These are phyloP conservation scores for Rhynchonycteris naso DNA, from an alignment of 2,797 vertebrate genomes.

Conservation along the genomic window DNA sequence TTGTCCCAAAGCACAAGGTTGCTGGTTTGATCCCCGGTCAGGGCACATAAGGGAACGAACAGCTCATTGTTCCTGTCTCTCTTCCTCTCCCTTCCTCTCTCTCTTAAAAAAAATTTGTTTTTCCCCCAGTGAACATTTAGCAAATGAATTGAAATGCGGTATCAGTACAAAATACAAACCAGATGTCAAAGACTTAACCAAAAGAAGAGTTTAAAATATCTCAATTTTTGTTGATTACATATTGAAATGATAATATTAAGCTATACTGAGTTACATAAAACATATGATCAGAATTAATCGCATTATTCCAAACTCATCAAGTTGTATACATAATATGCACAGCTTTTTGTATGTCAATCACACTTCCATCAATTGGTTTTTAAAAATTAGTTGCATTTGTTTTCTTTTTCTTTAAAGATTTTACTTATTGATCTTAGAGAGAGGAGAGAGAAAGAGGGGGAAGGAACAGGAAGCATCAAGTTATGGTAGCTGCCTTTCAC, in stretches of 20 bases:
- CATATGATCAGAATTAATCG: background rate
- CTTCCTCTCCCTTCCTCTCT: too few species aligned
- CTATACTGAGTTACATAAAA: background rate
- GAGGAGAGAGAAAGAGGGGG: too few species aligned
- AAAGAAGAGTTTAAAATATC: background rate
- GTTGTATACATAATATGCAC: background rate
- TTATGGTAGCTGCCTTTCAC: too few species aligned
- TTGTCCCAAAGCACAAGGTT: too few species aligned
- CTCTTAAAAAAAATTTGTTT: too few species aligned
- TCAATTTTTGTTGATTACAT: background rate
- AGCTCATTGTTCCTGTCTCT: too few species aligned
- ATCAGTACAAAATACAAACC: background rate
- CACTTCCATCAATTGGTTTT: background rate
- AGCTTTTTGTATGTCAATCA: background rate
- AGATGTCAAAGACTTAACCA: background rate
- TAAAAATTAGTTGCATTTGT: background rate
- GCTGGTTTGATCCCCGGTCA: too few species aligned
- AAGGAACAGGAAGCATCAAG: too few species aligned
- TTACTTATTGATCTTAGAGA: too few species aligned
- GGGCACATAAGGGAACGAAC: too few species aligned
- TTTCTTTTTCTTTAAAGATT: background rate
- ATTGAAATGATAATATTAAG: background rate
- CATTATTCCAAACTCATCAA: background rate
- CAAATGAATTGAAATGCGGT: background rate
- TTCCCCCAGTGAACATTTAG: background rate